Conservation (phyloP, 2,888 invertebrate species). For the Carpatolechia fugitivella region DNA sequence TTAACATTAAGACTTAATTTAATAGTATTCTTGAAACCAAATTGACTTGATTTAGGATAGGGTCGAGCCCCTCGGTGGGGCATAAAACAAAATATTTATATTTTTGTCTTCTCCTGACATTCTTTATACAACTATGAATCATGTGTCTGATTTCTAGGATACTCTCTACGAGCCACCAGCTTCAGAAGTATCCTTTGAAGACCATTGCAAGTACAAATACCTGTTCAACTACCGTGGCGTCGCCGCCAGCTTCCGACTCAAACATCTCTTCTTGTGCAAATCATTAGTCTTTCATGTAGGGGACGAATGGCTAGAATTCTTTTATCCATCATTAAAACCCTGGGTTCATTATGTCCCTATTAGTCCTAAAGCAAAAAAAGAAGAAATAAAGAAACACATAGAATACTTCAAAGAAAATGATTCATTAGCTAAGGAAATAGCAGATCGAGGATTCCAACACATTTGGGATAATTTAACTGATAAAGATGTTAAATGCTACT, state of each 20-base stretch:
- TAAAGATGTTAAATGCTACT: constrained; percentile 91
- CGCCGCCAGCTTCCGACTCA: constrained; percentile 97
- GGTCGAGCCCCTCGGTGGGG: too few relatives aligned
- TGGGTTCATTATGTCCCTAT: constrained; percentile 98
- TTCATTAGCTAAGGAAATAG: constrained; percentile 86
- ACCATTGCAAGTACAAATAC: constrained; percentile 96
- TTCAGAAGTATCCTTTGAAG: constrained; percentile 90
- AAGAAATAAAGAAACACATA: constrained; percentile 85
- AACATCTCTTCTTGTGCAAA: constrained; percentile 95
- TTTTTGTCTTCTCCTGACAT: too few relatives aligned
- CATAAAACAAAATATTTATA: too few relatives aligned
- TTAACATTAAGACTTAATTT: background rate
- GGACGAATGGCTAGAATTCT: constrained; percentile 96
- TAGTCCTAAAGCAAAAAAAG: constrained; percentile 78
- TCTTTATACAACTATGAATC: too few relatives aligned
- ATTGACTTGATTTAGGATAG: too few relatives aligned
- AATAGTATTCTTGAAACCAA: too few relatives aligned
- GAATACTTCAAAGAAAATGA: constrained; percentile 89
- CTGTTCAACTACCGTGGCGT: constrained; percentile 98
- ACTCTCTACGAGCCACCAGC: constrained; percentile 92
- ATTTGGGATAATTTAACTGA: constrained; percentile 91
- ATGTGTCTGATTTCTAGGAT: constrained; percentile 79
- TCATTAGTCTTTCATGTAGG: constrained; percentile 97
- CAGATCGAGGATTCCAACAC: constrained; percentile 88
- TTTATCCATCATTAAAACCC: constrained; percentile 92